Percentiles rank a stretch among this genome's conserved stretches.
phyloP scores from a whole-genome alignment of 2,113 vertebrate species.

The Cephalopholis sonnerati region DNA sequence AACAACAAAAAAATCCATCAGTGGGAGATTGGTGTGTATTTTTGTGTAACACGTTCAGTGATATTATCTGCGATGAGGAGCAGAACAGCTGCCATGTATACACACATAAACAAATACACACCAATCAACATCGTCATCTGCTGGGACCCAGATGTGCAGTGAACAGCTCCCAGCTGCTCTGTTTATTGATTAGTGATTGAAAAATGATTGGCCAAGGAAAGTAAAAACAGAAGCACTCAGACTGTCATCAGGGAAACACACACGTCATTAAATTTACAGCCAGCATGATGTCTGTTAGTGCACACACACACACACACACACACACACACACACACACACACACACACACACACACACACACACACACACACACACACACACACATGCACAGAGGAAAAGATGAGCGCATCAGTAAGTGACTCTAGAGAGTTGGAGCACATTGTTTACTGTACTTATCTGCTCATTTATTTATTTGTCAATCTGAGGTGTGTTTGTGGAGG shows the following conservation, averaged over 20 bases:
- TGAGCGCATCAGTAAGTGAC: constrained; percentile 1
- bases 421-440: constrained; percentile 6
- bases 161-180: constrained; percentile 43
- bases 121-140: background rate
- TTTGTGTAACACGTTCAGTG: background rate
- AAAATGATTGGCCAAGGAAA: constrained; percentile 52
- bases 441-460: constrained; percentile 18
- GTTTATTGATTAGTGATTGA: constrained; percentile 61
- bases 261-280: constrained; percentile 52
- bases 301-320: background rate
- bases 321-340: background rate
- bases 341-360: background rate
- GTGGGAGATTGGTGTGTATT: background rate
- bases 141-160: background rate
- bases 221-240: constrained; percentile 69
- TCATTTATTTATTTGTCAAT: constrained; percentile 3
- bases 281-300: background rate
- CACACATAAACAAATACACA: background rate
- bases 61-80: background rate
- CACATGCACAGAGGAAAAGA: background rate
- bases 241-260: constrained; percentile 56
- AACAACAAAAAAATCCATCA: background rate
- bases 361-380: too few relatives aligned
- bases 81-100: background rate
- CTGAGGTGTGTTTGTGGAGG: constrained; percentile 10